A percentile compares a stretch with the other conserved stretches of the same genome.
Evolutionary conservation across 2,888 invertebrate species (phyloP).

Genomic region (Rotaria magnacalcarata): DNA sequence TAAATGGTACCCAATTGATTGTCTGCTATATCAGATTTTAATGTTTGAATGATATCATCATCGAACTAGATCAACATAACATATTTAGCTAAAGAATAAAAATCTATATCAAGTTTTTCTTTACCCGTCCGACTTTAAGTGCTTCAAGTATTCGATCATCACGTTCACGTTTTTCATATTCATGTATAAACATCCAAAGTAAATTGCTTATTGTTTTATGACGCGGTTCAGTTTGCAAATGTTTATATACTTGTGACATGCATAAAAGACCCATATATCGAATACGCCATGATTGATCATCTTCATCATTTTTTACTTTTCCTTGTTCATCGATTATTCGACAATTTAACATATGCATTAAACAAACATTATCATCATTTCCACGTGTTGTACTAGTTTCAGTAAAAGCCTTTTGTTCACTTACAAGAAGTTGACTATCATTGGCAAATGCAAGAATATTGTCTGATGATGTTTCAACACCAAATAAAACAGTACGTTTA

Average conservation of each 20-base stretch:
- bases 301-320: neutral
- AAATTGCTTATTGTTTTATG: conserved; percentile 34
- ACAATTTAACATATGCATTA: conserved; percentile 2
- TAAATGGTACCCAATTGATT: neutral
- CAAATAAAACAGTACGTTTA: neutral
- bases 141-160: conserved; percentile 56
- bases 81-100: no score
- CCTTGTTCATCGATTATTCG: neutral
- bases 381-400: no score
- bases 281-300: conserved; percentile 14
- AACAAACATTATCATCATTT: conserved; percentile 17
- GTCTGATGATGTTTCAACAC: neutral
- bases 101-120: neutral
- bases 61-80: neutral
- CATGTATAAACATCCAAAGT: conserved; percentile 23
- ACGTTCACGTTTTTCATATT: conserved; percentile 49
- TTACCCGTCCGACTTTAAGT: conserved; percentile 56
- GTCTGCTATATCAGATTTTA: neutral
- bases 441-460: neutral
- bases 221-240: conserved; percentile 5
- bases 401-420: no score
- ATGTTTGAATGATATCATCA: neutral
- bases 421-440: no score
- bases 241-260: conserved; percentile 4
- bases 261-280: conserved; percentile 33